Evolutionary conservation across 2,888 invertebrate species (phyloP), one percentile per base, ranked within the genome.

Genomic region (Dysmachus trigonus): DNA sequence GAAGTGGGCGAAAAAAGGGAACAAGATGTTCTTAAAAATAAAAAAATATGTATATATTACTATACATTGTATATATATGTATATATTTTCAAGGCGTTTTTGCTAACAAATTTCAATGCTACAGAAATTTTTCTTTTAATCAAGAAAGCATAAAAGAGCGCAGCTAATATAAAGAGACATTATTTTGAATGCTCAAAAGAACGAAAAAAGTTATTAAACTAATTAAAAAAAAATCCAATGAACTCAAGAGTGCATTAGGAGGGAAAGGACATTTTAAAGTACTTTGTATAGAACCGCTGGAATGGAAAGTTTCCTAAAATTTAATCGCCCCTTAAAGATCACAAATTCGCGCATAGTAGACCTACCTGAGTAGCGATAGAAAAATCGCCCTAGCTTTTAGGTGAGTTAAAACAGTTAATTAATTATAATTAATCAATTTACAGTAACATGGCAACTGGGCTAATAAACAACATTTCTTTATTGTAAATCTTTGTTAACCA

Each of bases 401-500:
- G 62, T 62, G 22, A 27, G 22, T 62, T 35, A 73, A 73, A 73
- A 73, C 35, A 73, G 18, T 73, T 73, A 73, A 35, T 73, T 72
- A 72, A 30, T 72, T 22, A 72, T 27, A 31, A 31, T n/a, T 41
- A 79, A 79, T 41, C 33, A 83, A 83, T 72, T n/a, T 83, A 72
- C 72, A 72, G 30, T 83, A 83, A 83, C 83, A 41, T 38, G 71
- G 71, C 83, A 83, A 83, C 83, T 83, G 72, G 31, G 41, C 72
- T 38, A 83, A 83, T 72, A 83, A 83, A 83, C 31, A 71, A 72
- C 41, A 72, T 83, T 79, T 62, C 62, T 10, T 83, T 83, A 38
- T 83, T 72, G 38, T 83, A 81, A 81, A 81, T 35, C 7, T 38
- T 41, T 83, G 72, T 83, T 83, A 83, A 72, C 83, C 83, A 72